Conservation (phyloP, 1,140 invertebrate genomes). For the Saccostrea echinata region DNA sequence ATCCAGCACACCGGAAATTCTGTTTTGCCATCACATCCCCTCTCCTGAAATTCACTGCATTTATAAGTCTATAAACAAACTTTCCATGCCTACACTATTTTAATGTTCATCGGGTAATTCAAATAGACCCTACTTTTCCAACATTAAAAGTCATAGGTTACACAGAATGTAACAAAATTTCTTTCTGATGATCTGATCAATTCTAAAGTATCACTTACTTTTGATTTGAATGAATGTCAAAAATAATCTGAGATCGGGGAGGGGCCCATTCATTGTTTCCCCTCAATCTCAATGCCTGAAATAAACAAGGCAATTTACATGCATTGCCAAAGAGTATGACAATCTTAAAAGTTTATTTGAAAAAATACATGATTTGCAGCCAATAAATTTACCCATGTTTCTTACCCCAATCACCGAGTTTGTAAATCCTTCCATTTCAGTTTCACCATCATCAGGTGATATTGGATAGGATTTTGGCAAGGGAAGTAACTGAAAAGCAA, state of each 20-base stretch:
- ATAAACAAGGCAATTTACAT: not conserved
- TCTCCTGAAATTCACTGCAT: slow-evolving; percentile 81
- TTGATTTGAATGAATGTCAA: slow-evolving; percentile 86
- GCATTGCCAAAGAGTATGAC: not conserved
- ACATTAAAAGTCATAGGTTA: no score
- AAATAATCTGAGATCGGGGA: slow-evolving; percentile 91
- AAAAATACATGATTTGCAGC: not conserved
- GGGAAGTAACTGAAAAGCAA: slow-evolving; percentile 84
- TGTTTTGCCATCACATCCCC: slow-evolving; percentile 87
- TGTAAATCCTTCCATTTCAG: slow-evolving; percentile 5
- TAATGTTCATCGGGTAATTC: no score
- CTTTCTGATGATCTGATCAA: no score
- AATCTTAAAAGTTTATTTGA: no score
- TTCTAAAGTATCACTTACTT: slow-evolving; percentile 83
- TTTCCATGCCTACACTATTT: no score
- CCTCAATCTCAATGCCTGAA: slow-evolving; percentile 82
- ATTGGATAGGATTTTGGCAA: slow-evolving; percentile 87
- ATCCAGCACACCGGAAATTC: slow-evolving; percentile 91
- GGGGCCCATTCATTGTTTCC: slow-evolving; percentile 92
- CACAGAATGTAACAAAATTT: no score
- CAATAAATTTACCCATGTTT: not conserved
- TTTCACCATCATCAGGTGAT: slow-evolving; percentile 83
- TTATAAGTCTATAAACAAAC: no score
- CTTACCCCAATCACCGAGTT: not conserved
- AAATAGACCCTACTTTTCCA: no score